Evolutionary conservation across 2,113 vertebrate species (phyloP), one percentile per base, ranked within the genome.

Genomic region (Xenopus laevis): DNA sequence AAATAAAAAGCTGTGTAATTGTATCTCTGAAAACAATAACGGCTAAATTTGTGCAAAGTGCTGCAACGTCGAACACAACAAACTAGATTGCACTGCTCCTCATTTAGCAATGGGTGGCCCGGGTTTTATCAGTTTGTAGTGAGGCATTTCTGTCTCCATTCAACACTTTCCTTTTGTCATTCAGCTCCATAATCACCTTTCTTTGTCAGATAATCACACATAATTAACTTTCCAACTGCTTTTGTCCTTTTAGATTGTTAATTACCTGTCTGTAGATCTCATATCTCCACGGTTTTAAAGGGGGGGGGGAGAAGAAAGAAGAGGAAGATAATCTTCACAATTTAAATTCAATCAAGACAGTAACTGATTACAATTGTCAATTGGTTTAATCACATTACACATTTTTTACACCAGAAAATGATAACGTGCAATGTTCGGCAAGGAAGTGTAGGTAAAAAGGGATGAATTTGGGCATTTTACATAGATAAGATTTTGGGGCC

Each of bases 161-260:
- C 78, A 86, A 78, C 27, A 75, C 69, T 81, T 79, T 79, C 68
- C 74, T 83, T 86, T 85, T 90, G 79, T 87, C 84, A 83, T 79
- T 85, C 82, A 78, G 79, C 81, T 82, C 74, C 81, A 80, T 86
- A 85, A 88, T 89, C 80, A 85, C 74, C 81, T 83, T 71, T 78
- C 81, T 86, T 89, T 87, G 84, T 84, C 72, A 79, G 83, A 86
- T 88, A 88, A 91, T 86, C 80, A 80, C 81, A 81, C 82, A 71
- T 85, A 86, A 90, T 87, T 89, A 89, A 89, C 82, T 85, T 88
- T 82, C 80, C 85, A 84, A 88, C 80, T 82, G 79, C 79, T 87
- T 77, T 74, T 84, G 83, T 85, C 83, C 85, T 84, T 79, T 81
- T 85, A 82, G 73, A 79, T 79, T 71, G 30, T 82, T 85, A 85